Percentiles rank a stretch among this genome's conserved stretches.
Conservation (phyloP, 2,888 invertebrate species). For the Platycnemis pennipes region DNA sequence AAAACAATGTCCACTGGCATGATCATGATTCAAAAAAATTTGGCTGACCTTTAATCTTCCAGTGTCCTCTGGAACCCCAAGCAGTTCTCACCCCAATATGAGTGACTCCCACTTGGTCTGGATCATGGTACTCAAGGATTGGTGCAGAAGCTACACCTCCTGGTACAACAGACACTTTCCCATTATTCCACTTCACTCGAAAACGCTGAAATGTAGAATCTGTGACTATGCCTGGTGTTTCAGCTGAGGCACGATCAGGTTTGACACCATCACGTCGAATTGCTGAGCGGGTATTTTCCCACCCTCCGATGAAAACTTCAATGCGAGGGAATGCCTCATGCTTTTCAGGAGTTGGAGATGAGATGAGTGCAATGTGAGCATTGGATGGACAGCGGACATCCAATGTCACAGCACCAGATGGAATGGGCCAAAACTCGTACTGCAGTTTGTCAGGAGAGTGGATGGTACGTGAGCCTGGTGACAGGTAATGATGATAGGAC, state of each 20-base stretch:
- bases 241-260: slow-evolving; percentile 84
- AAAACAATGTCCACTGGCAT: neutral
- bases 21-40: slow-evolving; percentile 33
- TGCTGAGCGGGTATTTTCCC: slow-evolving; percentile 85
- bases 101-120: slow-evolving; percentile 82
- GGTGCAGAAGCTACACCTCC: slow-evolving; percentile 42
- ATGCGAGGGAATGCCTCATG: slow-evolving; percentile 51
- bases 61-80: slow-evolving; percentile 85
- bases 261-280: slow-evolving; percentile 84
- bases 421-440: slow-evolving; percentile 83
- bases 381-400: slow-evolving; percentile 83
- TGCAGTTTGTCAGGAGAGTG: slow-evolving; percentile 81
- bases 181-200: slow-evolving; percentile 82
- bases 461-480: slow-evolving; percentile 81
- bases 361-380: slow-evolving; percentile 83
- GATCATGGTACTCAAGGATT: slow-evolving; percentile 83
- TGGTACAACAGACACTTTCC: slow-evolving; percentile 53
- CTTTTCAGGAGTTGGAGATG: slow-evolving; percentile 53
- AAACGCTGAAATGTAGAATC: slow-evolving; percentile 79
- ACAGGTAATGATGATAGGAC: slow-evolving; percentile 26
- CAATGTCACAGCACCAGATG: slow-evolving; percentile 76
- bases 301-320: slow-evolving; percentile 85
- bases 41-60: slow-evolving; percentile 79
- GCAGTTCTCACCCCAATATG: slow-evolving; percentile 84
- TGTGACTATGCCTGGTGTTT: slow-evolving; percentile 86